Base-by-base conservation (phyloP, 2,888 invertebrate genomes). In the Platycheirus albimanus region DNA sequence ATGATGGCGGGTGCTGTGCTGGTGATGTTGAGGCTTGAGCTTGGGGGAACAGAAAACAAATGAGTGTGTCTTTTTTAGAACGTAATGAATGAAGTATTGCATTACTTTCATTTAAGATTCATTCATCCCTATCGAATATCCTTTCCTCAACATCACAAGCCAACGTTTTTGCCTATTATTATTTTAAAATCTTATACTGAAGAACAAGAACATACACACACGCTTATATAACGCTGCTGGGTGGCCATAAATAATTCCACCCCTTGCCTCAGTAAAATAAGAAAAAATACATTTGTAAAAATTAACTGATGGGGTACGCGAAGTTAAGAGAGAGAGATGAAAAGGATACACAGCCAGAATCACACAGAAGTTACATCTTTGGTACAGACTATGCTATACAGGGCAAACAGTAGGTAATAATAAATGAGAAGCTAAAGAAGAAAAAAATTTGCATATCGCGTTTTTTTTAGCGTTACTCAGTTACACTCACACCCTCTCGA, bases 171-270 rank as follows among this genome's bases (percentile, higher is more conserved):
- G 67, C 81, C 72, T 83, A 74, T 78, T 83, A 83, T 83, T 83
- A 78, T 83, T 83, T 78, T 38, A 78, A 69, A 78, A 78, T 83
- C 78, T 83, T 78, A 83, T 69, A 83, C n/a, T n/a, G n/a, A n/a
- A n/a, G n/a, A n/a, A n/a, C 69, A 67, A 63, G 17, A 15, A 28
- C 47, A 8, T 49, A 41, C 30, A 76, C 75, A 66, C 45, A 54
- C 45, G n/a, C 33, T 13, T 33, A 58, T 41, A 41, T 36, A 38
- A 1, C 13, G 72, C 49, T 72, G 77, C 54, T 78, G 72, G 83
- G 78, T 83, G 83, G 78, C 64, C 83, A 83, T 83, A 83, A 83
- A 83, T 78, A 74, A 83, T 83, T 83, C 83, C 78, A 83, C 83
- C 83, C 81, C 83, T 78, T 78, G 78, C 77, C 64, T 15, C 56